A percentile compares a stretch with the other conserved stretches of the same genome.
phyloP scores from a whole-genome alignment of 1,140 invertebrate genomes.

The Dreissena polymorpha region DNA sequence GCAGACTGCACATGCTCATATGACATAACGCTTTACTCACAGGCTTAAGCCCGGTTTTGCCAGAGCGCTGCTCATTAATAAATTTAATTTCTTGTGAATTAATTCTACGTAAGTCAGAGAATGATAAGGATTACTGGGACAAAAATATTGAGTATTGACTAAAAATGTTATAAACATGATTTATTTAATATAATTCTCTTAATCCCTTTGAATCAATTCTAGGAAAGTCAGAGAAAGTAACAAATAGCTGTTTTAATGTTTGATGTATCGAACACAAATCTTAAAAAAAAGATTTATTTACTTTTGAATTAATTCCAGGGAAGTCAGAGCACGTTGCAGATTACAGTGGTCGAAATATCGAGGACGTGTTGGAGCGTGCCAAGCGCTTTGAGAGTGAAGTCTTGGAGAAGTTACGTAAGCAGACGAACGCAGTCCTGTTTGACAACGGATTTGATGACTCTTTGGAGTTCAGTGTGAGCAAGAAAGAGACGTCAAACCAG shows the following conservation, averaged over 20 bases:
- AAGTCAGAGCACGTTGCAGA: slow-evolving; percentile 24
- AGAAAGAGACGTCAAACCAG: background rate
- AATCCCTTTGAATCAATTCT: no score
- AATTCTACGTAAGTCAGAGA: slow-evolving; percentile 7
- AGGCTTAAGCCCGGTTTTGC: no score
- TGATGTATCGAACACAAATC: no score
- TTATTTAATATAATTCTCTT: no score
- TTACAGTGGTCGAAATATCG: slow-evolving; percentile 49
- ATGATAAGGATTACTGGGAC: slow-evolving; percentile 38
- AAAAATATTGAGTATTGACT: slow-evolving; percentile 44
- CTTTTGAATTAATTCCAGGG: slow-evolving; percentile 10
- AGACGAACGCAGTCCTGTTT: slow-evolving; percentile 51
- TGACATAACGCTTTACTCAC: no score
- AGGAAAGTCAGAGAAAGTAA: no score
- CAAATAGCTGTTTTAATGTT: no score
- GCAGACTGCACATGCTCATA: no score
- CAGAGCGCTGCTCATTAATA: no score
- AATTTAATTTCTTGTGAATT: background rate
- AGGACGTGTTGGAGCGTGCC: slow-evolving; percentile 44
- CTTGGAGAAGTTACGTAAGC: slow-evolving; percentile 43
- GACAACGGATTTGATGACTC: slow-evolving; percentile 55
- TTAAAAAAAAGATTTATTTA: no score
- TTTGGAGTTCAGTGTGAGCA: slow-evolving; percentile 42
- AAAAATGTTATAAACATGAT: no score
- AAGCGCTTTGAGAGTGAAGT: slow-evolving; percentile 52